Base-by-base conservation (phyloP, 2,797 vertebrate genomes). In the Adrianichthys oophorus region DNA sequence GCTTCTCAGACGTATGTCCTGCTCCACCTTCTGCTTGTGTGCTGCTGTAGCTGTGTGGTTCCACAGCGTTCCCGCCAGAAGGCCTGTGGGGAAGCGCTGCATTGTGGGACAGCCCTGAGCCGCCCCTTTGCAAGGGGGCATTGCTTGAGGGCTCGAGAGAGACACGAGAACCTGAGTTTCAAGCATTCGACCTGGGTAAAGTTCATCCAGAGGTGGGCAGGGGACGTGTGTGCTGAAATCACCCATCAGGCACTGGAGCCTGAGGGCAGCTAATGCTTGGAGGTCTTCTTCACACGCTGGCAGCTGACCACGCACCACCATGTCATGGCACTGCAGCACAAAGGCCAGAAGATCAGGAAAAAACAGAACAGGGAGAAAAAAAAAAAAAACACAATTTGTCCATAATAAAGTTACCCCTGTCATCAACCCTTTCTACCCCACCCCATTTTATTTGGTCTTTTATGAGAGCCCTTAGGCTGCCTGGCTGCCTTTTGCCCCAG, bases 251-350 rank as follows among this genome's bases (percentile, higher is more conserved):
- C 90, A 93, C 88, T 96, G 96, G 41, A 97, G 92, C 76, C 95
- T 90, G 75, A 97, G 89, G 16, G 95, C 94, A 0, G 95, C 96
- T 83, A 97, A 78, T 0, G 91, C 90, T 68, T 95, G 91, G 70
- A 98, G 91, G 52, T 94, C 94, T 65, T 96, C 94, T 51, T 95
- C 95, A 1, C 93, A 94, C 2, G 93, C 93, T 0, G 94, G 92
- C 51, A 96, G 89, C 65, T 94, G 93, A 63, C 95, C 94, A 6
- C 93, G 93, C 70, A 95, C 88, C 76, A 97, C 92, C 92, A 96
- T 93, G 82, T 97, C 94, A 52, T 98, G 95, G 32, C 94, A 95
- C 95, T 98, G 79, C 0, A 0, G 57, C 4, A 6, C 10, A 4
- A 37, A 37, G 10, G 32, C 32, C 32, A 37, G 10, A 37, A 37